Conservation (phyloP, 2,797 vertebrate genomes). For the Petrocephalus sullivani region DNA sequence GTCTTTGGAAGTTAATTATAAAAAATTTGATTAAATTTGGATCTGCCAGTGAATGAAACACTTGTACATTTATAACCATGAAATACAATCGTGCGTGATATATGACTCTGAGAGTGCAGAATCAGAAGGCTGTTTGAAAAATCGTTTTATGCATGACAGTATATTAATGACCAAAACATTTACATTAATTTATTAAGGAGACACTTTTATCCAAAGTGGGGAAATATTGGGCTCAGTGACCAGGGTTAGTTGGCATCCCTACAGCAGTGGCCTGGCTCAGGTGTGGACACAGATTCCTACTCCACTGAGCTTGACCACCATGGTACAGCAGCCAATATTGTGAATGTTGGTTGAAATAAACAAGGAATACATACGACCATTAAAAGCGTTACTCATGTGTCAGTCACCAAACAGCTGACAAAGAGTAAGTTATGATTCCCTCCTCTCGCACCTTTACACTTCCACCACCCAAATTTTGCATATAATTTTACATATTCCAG, state of each 20-base stretch:
- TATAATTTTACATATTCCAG: not conserved
- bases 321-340: not conserved
- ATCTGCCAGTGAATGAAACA: not conserved
- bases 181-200: not conserved
- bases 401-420: not conserved
- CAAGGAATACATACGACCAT: not conserved
- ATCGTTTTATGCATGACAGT: not conserved
- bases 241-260: not conserved
- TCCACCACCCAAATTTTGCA: not conserved
- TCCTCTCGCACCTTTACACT: not conserved
- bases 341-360: not conserved
- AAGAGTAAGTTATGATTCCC: not conserved
- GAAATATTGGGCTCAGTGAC: too few species aligned
- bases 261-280: not conserved
- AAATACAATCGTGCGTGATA: not conserved
- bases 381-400: not conserved
- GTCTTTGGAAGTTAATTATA: not conserved
- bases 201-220: not conserved
- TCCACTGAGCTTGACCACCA: not conserved
- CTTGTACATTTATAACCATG: not conserved
- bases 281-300: not conserved
- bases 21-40: not conserved
- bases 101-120: not conserved
- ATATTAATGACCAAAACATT: not conserved
- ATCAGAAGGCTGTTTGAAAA: not conserved